A percentile compares a stretch with the other conserved stretches of the same genome.
Evolutionary conservation across 37 sponge, comb jelly and placozoan species (phyloP).

Genomic region (Amphimedon queenslandica): DNA sequence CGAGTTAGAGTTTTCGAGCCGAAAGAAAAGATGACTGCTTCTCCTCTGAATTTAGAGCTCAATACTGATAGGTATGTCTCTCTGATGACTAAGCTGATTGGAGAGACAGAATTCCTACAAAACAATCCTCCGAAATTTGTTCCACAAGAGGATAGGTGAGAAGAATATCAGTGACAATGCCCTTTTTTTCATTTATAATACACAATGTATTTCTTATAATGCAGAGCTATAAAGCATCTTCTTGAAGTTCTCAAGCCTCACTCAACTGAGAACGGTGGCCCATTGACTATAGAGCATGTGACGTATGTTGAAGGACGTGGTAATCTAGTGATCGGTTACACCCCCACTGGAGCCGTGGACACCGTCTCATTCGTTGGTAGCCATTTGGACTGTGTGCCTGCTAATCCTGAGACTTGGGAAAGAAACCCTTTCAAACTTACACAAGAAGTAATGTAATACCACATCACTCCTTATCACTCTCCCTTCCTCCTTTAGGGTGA

Average conservation of each 20-base stretch:
- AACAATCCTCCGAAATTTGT: conserved; percentile 74
- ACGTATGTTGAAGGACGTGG: conserved; percentile 52
- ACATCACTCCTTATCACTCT: not conserved
- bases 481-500: conserved; percentile 42
- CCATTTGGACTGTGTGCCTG: conserved; percentile 78
- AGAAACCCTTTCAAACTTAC: conserved; percentile 65
- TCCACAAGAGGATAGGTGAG: conserved; percentile 66
- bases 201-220: not conserved
- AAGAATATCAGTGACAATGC: too few species aligned
- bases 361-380: conserved; percentile 71
- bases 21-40: too few species aligned
- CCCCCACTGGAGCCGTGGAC: conserved; percentile 32
- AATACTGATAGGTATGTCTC: conserved; percentile 43
- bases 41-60: too few species aligned
- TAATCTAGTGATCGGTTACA: conserved; percentile 59
- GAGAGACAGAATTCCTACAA: conserved; percentile 62
- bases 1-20: too few species aligned
- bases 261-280: conserved; percentile 46
- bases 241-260: conserved; percentile 57
- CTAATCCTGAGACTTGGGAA: conserved; percentile 82
- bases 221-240: conserved; percentile 60
- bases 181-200: too few species aligned
- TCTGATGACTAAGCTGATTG: conserved; percentile 63
- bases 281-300: conserved; percentile 59
- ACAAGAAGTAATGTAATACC: conserved; percentile 24